These are phyloP conservation scores for Myzus persicae DNA, from an alignment of 1,140 invertebrate species.

Conservation along the genomic window DNA sequence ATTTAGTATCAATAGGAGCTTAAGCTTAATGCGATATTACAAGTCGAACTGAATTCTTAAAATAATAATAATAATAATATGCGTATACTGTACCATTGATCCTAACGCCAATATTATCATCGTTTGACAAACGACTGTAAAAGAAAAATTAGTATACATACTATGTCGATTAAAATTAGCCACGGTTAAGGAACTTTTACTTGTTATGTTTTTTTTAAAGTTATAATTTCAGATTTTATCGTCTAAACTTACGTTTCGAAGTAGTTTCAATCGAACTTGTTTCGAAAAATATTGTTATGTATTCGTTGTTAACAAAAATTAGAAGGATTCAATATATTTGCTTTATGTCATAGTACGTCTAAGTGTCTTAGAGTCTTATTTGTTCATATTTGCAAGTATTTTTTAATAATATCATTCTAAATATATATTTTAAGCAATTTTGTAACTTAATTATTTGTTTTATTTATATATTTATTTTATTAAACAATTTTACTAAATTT, in stretches of 20 bases:
- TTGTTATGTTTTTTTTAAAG: background rate
- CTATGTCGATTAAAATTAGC: background rate
- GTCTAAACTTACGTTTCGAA: background rate
- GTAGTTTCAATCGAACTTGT: background rate
- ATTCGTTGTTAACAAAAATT: background rate
- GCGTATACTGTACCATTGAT: too few relatives aligned
- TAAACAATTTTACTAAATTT: too few relatives aligned
- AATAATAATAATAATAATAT: too few relatives aligned
- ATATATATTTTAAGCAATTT: too few relatives aligned
- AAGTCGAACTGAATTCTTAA: background rate
- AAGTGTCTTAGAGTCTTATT: background rate
- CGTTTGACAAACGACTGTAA: background rate
- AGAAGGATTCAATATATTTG: background rate
- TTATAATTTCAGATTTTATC: background rate
- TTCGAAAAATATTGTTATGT: too few relatives aligned
- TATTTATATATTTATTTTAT: too few relatives aligned
- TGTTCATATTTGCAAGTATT: background rate
- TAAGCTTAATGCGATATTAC: background rate
- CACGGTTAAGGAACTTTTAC: background rate
- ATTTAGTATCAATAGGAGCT: background rate
- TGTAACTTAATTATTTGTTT: too few relatives aligned
- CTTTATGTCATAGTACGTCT: background rate
- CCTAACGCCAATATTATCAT: background rate
- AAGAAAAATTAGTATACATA: background rate
- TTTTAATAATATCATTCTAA: too few relatives aligned